Percentiles rank a stretch among this genome's conserved stretches.
Evolutionary conservation across 2,113 vertebrate species (phyloP).

Genomic region (Pterophyllum scalare): DNA sequence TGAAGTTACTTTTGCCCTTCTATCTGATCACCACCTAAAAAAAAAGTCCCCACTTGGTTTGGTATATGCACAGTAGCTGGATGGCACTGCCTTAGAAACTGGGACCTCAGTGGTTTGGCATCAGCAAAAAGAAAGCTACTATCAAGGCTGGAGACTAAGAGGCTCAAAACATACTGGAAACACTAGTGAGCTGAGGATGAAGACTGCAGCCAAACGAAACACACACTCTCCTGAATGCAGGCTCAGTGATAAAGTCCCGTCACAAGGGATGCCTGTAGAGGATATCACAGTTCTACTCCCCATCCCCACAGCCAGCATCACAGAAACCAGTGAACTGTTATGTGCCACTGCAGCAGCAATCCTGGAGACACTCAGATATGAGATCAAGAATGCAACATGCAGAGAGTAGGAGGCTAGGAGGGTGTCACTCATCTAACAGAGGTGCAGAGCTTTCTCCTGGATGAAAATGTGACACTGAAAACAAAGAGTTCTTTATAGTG

Average conservation of each 20-base stretch:
- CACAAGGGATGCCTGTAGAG: background rate
- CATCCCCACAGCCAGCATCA: background rate
- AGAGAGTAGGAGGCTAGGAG: background rate
- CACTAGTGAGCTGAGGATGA: background rate
- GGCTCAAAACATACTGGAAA: background rate
- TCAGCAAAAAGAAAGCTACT: background rate
- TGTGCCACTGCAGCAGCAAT: background rate
- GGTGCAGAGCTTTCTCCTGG: background rate
- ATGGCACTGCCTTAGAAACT: background rate
- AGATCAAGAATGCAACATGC: background rate
- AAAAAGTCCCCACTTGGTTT: background rate
- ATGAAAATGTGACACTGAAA: background rate
- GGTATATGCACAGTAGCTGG: background rate
- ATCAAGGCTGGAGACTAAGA: background rate
- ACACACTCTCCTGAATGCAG: background rate
- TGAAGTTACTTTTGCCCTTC: background rate
- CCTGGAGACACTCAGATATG: background rate
- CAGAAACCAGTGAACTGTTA: background rate
- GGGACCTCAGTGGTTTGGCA: background rate
- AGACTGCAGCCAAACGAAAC: background rate
- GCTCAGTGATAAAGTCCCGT: background rate
- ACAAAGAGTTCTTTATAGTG: background rate
- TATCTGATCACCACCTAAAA: background rate
- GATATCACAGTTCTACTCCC: background rate
- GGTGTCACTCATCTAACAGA: background rate